These are phyloP conservation scores for Oreohelix idahoensis DNA, from an alignment of 1,140 invertebrate species.

Conservation along the genomic window DNA sequence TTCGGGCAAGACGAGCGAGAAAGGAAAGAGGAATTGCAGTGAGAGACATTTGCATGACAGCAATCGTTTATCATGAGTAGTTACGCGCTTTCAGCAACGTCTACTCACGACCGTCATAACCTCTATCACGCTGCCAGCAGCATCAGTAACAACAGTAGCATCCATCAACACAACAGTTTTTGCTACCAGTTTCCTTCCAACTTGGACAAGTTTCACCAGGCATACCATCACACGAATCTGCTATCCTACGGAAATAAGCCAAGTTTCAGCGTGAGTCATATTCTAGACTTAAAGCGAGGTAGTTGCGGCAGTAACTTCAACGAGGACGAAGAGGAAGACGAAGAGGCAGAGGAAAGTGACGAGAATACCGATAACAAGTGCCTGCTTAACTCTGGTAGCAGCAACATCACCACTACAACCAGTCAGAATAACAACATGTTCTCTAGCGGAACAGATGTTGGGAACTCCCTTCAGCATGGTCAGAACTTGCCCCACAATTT, in stretches of 20 bases:
- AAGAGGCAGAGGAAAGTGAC: slow-evolving; percentile 4
- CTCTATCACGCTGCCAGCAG: slow-evolving; percentile 13
- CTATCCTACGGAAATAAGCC: not conserved
- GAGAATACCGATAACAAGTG: slow-evolving; percentile 17
- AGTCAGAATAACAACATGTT: not conserved
- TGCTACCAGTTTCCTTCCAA: not conserved
- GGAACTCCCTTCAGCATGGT: not conserved
- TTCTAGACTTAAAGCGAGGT: not conserved
- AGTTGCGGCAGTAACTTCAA: not conserved
- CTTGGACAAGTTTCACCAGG: slow-evolving; percentile 17
- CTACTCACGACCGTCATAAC: slow-evolving; percentile 10
- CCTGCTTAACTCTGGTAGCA: not conserved
- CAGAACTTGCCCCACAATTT: not conserved
- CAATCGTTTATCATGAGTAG: slow-evolving; percentile 2
- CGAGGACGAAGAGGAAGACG: too few species aligned
- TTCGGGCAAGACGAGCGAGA: too few species aligned
- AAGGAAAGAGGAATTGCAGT: too few species aligned
- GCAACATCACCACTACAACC: not conserved
- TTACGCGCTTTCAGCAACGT: slow-evolving; percentile 14
- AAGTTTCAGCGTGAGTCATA: slow-evolving; percentile 15
- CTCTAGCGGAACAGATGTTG: not conserved
- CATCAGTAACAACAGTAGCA: not conserved
- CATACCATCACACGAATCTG: slow-evolving; percentile 16
- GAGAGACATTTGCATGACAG: not conserved
- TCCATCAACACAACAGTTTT: not conserved